A percentile compares a stretch with the other conserved stretches of the same genome.
Conservation (phyloP, 2,888 invertebrate species). For the Cataglyphis rosenhaueri region DNA sequence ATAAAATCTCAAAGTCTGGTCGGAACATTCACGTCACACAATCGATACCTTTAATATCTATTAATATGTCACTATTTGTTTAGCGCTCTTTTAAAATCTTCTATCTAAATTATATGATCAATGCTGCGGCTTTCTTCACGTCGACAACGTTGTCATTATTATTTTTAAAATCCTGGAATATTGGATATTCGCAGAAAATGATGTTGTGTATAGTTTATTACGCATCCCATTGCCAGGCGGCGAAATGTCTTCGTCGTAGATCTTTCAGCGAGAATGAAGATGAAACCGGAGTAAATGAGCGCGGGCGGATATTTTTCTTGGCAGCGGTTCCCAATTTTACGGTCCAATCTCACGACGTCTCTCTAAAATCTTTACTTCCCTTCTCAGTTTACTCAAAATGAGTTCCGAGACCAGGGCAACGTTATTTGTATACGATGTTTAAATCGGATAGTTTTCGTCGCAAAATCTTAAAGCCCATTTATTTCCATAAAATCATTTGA, state of each 20-base stretch:
- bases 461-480: conserved; percentile 39
- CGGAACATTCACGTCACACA: neutral
- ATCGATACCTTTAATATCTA: neutral
- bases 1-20: too few relatives aligned
- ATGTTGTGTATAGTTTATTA: conserved; percentile 65
- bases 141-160: neutral
- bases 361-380: conserved; percentile 10
- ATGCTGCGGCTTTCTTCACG: neutral
- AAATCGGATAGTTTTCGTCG: conserved; percentile 40
- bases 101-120: neutral
- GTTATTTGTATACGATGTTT: conserved; percentile 44
- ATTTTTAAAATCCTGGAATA: conserved; percentile 12
- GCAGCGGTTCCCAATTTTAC: conserved; percentile 55
- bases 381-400: conserved; percentile 8
- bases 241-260: conserved; percentile 73
- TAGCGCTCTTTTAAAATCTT: neutral
- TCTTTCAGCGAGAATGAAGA: conserved; percentile 58
- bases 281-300: conserved; percentile 42
- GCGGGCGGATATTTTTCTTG: conserved; percentile 57
- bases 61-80: neutral
- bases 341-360: conserved; percentile 11
- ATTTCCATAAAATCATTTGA: conserved; percentile 27
- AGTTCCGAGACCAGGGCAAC: conserved; percentile 2
- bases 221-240: neutral
- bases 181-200: neutral